Percentiles rank a stretch among this genome's conserved stretches.
Conservation (phyloP, 2,113 vertebrate genomes). For the Cephalopterus ornatus region DNA sequence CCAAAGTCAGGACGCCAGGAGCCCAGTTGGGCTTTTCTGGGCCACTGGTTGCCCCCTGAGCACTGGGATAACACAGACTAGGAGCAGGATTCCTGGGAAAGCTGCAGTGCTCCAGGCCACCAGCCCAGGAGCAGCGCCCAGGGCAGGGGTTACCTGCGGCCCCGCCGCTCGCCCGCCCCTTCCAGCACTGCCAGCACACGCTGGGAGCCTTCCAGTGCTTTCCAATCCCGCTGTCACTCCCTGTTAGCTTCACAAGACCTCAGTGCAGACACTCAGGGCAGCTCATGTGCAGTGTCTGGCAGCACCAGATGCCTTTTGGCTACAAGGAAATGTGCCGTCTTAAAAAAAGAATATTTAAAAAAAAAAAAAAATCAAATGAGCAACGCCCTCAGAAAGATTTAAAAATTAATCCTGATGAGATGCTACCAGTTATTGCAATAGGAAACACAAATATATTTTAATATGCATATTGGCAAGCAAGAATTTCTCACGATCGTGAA, state of each 20-base stretch:
- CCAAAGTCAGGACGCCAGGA: not conserved
- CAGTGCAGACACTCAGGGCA: not conserved
- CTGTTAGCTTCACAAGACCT: conserved; percentile 25
- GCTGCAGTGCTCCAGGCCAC: not conserved
- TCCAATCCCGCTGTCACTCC: conserved; percentile 17
- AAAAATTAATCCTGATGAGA: not conserved
- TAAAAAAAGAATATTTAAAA: not conserved
- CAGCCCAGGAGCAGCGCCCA: not conserved
- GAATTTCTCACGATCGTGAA: not conserved
- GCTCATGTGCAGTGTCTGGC: not conserved
- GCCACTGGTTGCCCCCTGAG: not conserved
- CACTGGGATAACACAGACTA: not conserved
- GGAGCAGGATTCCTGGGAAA: not conserved
- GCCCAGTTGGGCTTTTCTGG: not conserved
- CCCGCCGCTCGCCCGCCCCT: not conserved
- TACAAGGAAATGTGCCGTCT: not conserved
- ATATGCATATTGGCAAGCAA: not conserved
- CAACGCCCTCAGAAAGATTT: not conserved
- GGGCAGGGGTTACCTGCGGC: not conserved
- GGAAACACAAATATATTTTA: not conserved
- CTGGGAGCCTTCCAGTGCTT: conserved; percentile 43
- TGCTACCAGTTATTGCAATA: not conserved
- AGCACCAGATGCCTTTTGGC: not conserved
- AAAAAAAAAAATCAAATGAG: not conserved
- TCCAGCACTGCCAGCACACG: not conserved